Conservation (phyloP, 2,797 vertebrate species). For the Rhinoraja longicauda region DNA sequence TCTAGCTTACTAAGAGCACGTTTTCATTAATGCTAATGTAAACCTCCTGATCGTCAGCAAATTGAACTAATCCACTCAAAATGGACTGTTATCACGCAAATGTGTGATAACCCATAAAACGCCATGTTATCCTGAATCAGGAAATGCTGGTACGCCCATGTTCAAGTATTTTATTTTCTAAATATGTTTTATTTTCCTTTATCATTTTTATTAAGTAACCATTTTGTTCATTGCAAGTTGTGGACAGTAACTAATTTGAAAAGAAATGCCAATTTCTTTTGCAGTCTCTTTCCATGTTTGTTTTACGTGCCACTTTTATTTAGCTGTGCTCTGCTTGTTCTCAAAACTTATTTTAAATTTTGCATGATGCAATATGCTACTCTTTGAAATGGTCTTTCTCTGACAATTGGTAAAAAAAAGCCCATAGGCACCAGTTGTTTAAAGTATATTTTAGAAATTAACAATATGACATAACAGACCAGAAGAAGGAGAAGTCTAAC, state of each 20-base stretch:
- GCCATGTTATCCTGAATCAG: background rate
- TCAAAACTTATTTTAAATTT: background rate
- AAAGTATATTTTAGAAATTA: background rate
- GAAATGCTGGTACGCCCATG: background rate
- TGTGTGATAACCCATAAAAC: background rate
- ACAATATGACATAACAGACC: background rate
- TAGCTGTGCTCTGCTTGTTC: background rate
- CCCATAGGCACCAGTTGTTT: background rate
- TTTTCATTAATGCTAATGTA: conserved; percentile 29
- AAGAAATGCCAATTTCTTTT: background rate
- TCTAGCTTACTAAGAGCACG: conserved; percentile 10
- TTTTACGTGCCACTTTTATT: background rate
- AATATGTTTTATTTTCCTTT: background rate
- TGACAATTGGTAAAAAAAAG: background rate
- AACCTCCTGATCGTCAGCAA: conserved; percentile 31
- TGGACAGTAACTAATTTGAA: background rate
- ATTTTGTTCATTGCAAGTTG: background rate
- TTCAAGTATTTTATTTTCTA: background rate
- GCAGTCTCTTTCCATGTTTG: background rate
- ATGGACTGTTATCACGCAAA: conserved; percentile 22
- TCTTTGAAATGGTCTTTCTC: background rate
- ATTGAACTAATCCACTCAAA: conserved; percentile 26
- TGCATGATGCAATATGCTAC: background rate
- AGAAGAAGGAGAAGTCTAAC: background rate
- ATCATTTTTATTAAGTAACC: background rate